These are phyloP conservation scores for Chrysomallon squamiferum DNA, from an alignment of 1,140 invertebrate species.

Conservation along the genomic window DNA sequence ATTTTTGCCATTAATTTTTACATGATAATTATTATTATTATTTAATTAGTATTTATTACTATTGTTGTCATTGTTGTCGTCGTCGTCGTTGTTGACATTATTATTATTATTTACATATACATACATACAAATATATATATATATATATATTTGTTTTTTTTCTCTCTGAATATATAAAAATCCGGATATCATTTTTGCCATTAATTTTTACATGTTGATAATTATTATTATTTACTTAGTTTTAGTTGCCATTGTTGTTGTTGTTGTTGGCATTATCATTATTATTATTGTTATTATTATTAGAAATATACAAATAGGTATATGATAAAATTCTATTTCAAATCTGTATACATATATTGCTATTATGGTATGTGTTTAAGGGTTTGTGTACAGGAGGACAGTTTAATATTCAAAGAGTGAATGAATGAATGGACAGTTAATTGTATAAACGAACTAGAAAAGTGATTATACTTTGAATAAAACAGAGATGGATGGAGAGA, in stretches of 20 bases:
- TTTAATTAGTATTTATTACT: not conserved
- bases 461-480: too few species aligned
- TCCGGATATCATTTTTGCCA: not conserved
- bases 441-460: too few species aligned
- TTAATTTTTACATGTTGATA: not conserved
- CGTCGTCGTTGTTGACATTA: not conserved
- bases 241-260: not conserved
- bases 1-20: not conserved
- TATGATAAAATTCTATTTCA: too few species aligned
- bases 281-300: too few species aligned
- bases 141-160: not conserved
- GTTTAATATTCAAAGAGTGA: too few species aligned
- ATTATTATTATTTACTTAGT: not conserved
- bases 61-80: not conserved
- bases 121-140: not conserved
- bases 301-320: too few species aligned
- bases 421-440: too few species aligned
- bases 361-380: too few species aligned
- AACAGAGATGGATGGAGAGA: too few species aligned
- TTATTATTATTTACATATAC: not conserved
- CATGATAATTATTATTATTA: not conserved
- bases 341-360: too few species aligned
- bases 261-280: not conserved
- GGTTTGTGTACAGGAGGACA: too few species aligned
- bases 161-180: too few species aligned